phyloP scores from a whole-genome alignment of 2,113 vertebrate genomes.

The Cyphomyrus plagiostoma region DNA sequence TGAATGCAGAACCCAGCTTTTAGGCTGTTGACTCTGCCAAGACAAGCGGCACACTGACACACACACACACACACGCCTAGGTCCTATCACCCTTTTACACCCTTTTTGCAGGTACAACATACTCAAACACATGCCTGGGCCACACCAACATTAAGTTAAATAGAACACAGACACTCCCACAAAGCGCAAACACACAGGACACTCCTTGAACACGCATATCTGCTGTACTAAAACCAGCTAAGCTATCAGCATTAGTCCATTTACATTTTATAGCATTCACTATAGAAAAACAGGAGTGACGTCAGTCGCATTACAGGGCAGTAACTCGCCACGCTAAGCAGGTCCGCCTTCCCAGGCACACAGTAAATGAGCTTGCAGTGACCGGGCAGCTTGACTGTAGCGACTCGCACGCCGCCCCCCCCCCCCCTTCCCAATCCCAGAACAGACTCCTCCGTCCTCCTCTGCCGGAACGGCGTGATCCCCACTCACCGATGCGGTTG shows the following conservation, averaged over 20 bases:
- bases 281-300: neutral
- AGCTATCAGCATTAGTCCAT: neutral
- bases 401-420: neutral
- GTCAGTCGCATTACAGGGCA: neutral
- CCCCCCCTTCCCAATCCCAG: neutral
- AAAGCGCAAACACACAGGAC: neutral
- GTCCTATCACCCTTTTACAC: neutral
- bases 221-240: neutral
- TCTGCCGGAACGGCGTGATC: neutral
- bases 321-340: neutral
- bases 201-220: neutral
- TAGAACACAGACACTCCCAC: neutral
- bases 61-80: neutral
- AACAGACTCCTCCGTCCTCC: neutral
- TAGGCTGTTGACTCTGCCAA: neutral
- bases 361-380: neutral
- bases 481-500: conserved; percentile 58
- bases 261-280: neutral
- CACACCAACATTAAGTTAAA: neutral
- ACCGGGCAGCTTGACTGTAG: neutral
- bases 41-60: neutral
- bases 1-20: neutral
- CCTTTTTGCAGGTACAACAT: neutral
- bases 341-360: neutral
- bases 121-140: neutral